phyloP scores from a whole-genome alignment of 2,113 vertebrate species.

The Platycercus adscitus region DNA sequence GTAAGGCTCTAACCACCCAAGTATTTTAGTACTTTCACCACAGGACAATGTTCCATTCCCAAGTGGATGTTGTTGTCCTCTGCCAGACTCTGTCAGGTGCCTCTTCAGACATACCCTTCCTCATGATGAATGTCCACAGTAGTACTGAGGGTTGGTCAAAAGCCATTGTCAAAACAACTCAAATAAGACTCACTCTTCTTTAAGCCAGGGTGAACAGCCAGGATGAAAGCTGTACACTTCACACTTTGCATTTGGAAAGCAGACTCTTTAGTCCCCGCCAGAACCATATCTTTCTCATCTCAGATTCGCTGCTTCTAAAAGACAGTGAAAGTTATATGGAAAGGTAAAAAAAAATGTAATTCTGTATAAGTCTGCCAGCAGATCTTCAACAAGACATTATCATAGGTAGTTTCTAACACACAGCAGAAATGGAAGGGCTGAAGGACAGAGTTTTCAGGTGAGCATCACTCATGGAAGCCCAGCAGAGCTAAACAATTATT shows the following conservation, averaged over 20 bases:
- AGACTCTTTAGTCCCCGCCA: neutral
- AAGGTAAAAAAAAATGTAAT: neutral
- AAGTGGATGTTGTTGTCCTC: fast-evolving
- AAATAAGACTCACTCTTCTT: neutral
- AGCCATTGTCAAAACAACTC: neutral
- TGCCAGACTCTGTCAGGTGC: neutral
- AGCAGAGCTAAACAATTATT: neutral
- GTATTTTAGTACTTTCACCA: neutral
- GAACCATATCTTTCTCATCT: neutral
- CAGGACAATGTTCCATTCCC: neutral
- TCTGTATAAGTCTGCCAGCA: neutral
- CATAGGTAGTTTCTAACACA: neutral
- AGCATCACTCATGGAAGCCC: neutral
- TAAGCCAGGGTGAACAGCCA: neutral
- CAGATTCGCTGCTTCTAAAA: neutral
- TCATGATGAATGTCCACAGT: neutral
- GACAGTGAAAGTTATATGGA: neutral
- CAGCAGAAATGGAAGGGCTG: neutral
- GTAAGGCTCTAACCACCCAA: neutral
- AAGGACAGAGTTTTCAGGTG: neutral
- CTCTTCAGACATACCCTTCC: neutral
- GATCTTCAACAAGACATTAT: neutral
- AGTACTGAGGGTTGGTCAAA: neutral
- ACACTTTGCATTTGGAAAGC: neutral
- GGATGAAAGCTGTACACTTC: neutral